Percentiles rank a stretch among this genome's conserved stretches.
phyloP scores from a whole-genome alignment of 2,888 invertebrate species.

The Drosophila niveifrons region DNA sequence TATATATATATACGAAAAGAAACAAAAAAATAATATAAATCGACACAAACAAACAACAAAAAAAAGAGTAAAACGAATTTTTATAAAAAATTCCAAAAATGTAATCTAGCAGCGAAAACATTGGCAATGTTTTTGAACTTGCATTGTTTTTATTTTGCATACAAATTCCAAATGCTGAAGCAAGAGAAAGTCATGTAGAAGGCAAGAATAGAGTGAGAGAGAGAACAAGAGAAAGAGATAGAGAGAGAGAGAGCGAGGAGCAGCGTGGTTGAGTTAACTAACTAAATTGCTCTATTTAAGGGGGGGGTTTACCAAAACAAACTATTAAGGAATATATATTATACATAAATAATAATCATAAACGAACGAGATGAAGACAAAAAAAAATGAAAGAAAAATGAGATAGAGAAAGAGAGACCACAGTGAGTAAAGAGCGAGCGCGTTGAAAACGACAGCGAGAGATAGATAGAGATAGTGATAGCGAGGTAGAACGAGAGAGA shows the following conservation, averaged over 20 bases:
- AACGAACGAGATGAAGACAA: slow-evolving; percentile 28
- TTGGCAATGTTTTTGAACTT: slow-evolving; percentile 50
- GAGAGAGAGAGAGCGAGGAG: slow-evolving; percentile 21
- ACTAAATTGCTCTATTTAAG: slow-evolving; percentile 51
- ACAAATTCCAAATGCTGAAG: slow-evolving; percentile 73
- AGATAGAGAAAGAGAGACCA: slow-evolving; percentile 28
- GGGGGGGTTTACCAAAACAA: slow-evolving; percentile 41
- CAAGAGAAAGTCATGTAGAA: slow-evolving; percentile 14
- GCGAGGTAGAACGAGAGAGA: slow-evolving; percentile 12
- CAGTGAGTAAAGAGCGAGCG: slow-evolving; percentile 65
- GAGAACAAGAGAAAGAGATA: too few relatives aligned
- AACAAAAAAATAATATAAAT: slow-evolving; percentile 30
- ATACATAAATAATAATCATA: slow-evolving; percentile 35
- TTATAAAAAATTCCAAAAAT: slow-evolving; percentile 68
- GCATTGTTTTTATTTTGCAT: slow-evolving; percentile 55
- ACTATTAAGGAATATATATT: slow-evolving; percentile 38
- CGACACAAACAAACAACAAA: slow-evolving; percentile 35
- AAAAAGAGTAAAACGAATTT: slow-evolving; percentile 68
- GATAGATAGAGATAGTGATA: slow-evolving; percentile 35
- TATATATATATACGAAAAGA: slow-evolving; percentile 42
- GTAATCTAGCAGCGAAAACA: slow-evolving; percentile 41
- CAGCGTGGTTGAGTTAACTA: slow-evolving; percentile 61
- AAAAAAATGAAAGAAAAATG: slow-evolving; percentile 4
- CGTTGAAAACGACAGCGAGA: slow-evolving; percentile 66
- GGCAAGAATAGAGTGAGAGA: slow-evolving; percentile 4